Conservation (phyloP, 2,797 vertebrate genomes). For the Mormyrops boulengeri region DNA sequence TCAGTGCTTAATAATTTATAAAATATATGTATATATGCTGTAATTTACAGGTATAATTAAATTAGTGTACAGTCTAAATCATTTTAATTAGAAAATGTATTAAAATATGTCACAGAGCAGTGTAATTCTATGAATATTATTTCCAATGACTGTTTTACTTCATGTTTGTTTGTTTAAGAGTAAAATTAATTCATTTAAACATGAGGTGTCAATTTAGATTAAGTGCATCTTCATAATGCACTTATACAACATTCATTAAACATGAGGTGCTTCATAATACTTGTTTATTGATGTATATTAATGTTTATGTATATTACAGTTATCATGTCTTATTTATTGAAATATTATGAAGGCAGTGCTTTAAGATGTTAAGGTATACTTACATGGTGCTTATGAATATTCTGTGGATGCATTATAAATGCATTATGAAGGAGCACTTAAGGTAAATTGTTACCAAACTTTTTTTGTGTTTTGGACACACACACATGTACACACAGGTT, state of each 20-base stretch:
- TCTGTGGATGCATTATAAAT: background rate
- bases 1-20: background rate
- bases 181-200: background rate
- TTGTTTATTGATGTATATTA: background rate
- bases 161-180: background rate
- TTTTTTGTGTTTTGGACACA: background rate
- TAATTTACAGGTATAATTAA: background rate
- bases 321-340: background rate
- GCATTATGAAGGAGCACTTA: background rate
- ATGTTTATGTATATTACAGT: background rate
- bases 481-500: background rate
- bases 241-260: background rate
- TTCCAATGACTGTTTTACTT: background rate
- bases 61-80: background rate
- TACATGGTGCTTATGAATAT: background rate
- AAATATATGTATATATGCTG: background rate
- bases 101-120: background rate
- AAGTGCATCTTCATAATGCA: background rate
- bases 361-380: background rate
- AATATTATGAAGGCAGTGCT: background rate
- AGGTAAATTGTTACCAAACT: background rate
- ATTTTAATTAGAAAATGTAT: background rate
- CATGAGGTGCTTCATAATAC: background rate
- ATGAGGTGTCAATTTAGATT: background rate
- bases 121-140: background rate